Conservation (phyloP, 1,140 invertebrate genomes). For the Habropoda laboriosa region DNA sequence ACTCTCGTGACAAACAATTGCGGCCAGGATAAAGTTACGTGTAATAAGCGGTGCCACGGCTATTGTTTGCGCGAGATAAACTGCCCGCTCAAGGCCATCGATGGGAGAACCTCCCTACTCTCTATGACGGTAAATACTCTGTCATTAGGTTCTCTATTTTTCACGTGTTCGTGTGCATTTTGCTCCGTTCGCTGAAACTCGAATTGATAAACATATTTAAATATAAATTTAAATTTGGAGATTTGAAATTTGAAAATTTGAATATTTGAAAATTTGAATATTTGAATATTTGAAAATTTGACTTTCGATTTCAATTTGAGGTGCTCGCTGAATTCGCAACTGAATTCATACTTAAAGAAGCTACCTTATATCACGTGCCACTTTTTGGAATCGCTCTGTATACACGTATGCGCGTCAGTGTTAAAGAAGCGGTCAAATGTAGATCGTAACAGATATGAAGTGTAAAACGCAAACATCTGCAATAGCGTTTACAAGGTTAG, state of each 20-base stretch:
- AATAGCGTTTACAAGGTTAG: constrained; percentile 1
- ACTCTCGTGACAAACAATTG: constrained; percentile 7
- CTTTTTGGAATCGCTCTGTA: background rate
- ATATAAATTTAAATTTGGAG: too few relatives aligned
- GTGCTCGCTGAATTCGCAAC: background rate
- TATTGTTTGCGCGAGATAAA: background rate
- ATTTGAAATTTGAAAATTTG: background rate
- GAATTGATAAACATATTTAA: too few relatives aligned
- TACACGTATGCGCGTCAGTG: background rate
- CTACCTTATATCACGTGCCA: background rate
- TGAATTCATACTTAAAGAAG: background rate
- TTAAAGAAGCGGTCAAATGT: background rate
- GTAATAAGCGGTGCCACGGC: background rate
- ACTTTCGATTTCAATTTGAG: too few relatives aligned
- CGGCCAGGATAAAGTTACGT: background rate
- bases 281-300: background rate
- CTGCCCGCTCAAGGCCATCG: background rate
- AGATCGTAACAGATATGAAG: constrained; percentile 4
- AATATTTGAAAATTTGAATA: too few relatives aligned
- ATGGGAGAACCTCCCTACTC: too few relatives aligned
- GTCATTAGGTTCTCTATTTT: too few relatives aligned
- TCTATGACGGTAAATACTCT: too few relatives aligned
- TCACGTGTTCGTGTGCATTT: too few relatives aligned
- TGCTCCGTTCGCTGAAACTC: too few relatives aligned
- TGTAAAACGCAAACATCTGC: constrained; percentile 8